Conservation (phyloP, 2,797 vertebrate genomes). For the Silurus lanzhouensis region DNA sequence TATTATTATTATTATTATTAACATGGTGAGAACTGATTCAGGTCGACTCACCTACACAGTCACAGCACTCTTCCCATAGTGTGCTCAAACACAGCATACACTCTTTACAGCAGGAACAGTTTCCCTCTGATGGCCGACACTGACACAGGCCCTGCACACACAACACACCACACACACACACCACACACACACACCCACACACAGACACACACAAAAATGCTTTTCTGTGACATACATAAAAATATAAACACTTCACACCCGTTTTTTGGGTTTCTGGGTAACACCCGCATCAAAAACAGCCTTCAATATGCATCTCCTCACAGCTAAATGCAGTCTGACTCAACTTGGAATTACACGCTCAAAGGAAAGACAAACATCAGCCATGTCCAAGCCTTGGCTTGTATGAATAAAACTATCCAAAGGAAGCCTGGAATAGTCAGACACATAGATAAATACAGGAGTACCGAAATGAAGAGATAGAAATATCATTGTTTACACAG, state of each 20-base stretch:
- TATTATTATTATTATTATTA: too few species aligned
- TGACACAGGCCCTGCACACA: slow-evolving; percentile 91
- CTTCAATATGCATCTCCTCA: background rate
- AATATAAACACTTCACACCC: background rate
- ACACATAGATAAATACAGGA: slow-evolving; percentile 16
- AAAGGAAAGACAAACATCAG: slow-evolving; percentile 45
- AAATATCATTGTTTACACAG: slow-evolving; percentile 1
- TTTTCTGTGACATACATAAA: background rate
- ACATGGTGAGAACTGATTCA: background rate
- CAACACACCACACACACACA: slow-evolving; percentile 41
- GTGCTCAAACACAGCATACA: slow-evolving; percentile 97
- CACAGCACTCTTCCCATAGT: slow-evolving; percentile 98
- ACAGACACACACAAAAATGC: slow-evolving; percentile 29
- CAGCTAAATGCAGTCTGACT: slow-evolving; percentile 11
- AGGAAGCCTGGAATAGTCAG: background rate
- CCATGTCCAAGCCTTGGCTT: slow-evolving; percentile 14
- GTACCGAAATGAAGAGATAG: background rate
- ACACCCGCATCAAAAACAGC: background rate
- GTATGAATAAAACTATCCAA: slow-evolving; percentile 19
- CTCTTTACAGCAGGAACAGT: slow-evolving; percentile 97
- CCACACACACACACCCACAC: slow-evolving; percentile 54
- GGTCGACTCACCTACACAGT: slow-evolving; percentile 90
- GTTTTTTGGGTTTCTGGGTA: slow-evolving; percentile 1
- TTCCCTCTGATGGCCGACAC: slow-evolving; percentile 92
- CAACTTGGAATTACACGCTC: slow-evolving; percentile 25